phyloP scores from a whole-genome alignment of 1,140 invertebrate genomes.

The Campoletis sonorensis region DNA sequence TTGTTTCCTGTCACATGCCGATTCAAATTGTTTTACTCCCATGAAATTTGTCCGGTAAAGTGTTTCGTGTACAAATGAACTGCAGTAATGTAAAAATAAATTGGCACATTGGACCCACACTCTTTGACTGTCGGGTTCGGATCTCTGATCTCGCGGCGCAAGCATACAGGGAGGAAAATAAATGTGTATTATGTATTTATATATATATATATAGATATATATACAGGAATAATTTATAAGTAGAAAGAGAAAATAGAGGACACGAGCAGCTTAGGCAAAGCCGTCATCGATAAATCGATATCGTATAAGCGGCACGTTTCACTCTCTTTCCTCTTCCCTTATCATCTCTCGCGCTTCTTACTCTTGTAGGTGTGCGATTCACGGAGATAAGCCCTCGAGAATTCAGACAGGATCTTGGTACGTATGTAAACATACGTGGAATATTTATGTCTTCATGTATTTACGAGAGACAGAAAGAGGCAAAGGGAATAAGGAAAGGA shows the following conservation, averaged over 20 bases:
- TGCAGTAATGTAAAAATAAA: not conserved
- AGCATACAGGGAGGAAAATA: too few relatives aligned
- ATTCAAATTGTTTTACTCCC: too few relatives aligned
- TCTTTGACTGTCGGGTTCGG: not conserved
- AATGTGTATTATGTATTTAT: too few relatives aligned
- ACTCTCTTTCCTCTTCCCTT: conserved; percentile 14
- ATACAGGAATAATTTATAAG: too few relatives aligned
- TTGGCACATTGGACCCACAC: not conserved
- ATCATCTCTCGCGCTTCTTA: not conserved
- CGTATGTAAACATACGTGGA: conserved; percentile 45
- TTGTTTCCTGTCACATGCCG: too few relatives aligned
- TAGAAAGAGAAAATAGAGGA: not conserved
- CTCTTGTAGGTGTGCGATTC: conserved; percentile 19
- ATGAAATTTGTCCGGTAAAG: too few relatives aligned
- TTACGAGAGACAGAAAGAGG: conserved; percentile 17
- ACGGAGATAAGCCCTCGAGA: conserved; percentile 39
- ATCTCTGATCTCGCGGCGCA: too few relatives aligned
- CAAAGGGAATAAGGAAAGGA: not conserved
- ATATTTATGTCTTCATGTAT: conserved; percentile 41
- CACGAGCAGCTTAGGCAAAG: conserved; percentile 34
- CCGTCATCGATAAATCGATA: conserved; percentile 44
- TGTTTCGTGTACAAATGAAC: too few relatives aligned
- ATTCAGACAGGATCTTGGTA: conserved; percentile 44
- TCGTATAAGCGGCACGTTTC: conserved; percentile 44
- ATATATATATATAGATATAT: too few relatives aligned